phyloP scores from a whole-genome alignment of 1,140 invertebrate genomes.

The Chlorops oryzae region DNA sequence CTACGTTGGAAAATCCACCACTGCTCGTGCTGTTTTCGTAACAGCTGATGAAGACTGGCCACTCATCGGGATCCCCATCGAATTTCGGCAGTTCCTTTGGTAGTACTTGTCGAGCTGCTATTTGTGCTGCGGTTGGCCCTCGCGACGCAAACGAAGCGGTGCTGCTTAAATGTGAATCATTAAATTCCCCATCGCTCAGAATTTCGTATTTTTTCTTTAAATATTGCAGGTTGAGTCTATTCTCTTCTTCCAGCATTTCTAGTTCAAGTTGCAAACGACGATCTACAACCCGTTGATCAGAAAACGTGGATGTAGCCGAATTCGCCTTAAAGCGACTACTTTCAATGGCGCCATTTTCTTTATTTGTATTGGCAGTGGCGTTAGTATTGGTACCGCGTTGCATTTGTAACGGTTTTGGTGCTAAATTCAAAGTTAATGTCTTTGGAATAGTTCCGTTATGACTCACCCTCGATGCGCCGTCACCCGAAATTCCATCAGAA shows the following conservation, averaged over 20 bases:
- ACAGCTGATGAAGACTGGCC: constrained; percentile 8
- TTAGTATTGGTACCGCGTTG: too few relatives aligned
- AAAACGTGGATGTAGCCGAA: too few relatives aligned
- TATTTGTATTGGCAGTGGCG: too few relatives aligned
- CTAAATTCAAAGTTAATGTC: too few relatives aligned
- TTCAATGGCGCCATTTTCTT: too few relatives aligned
- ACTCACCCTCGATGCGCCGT: too few relatives aligned
- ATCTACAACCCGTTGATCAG: too few relatives aligned
- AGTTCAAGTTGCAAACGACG: constrained; percentile 4
- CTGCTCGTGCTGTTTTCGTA: constrained; percentile 5
- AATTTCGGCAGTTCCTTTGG: constrained; percentile 4
- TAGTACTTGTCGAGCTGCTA: constrained; percentile 1
- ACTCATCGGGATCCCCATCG: constrained; percentile 10
- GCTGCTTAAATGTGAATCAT: background rate
- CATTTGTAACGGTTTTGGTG: too few relatives aligned
- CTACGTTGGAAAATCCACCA: background rate
- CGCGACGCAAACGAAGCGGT: too few relatives aligned
- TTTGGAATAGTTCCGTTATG: too few relatives aligned
- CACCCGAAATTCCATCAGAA: too few relatives aligned
- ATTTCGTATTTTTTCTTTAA: constrained; percentile 9
- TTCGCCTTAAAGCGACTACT: too few relatives aligned
- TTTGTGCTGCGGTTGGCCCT: constrained; percentile 7
- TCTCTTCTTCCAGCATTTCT: constrained; percentile 8
- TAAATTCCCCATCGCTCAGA: background rate
- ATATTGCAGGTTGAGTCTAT: constrained; percentile 3